Percentiles rank a stretch among this genome's conserved stretches.
These are phyloP conservation scores for Oscheius sp. DNA, from an alignment of 2,888 invertebrate genomes.

Conservation along the genomic window DNA sequence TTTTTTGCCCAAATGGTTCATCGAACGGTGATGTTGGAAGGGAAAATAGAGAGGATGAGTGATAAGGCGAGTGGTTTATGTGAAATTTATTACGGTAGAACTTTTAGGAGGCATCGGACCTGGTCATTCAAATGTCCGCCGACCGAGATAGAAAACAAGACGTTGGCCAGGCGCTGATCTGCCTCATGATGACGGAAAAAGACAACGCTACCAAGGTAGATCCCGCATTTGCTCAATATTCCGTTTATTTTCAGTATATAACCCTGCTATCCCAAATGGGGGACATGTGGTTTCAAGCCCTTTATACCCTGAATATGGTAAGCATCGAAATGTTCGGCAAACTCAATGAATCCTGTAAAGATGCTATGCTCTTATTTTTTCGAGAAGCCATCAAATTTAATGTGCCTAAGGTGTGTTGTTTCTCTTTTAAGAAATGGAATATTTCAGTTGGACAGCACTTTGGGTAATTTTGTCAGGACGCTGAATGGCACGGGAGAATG, in stretches of 20 bases:
- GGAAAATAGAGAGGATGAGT: conserved; percentile 36
- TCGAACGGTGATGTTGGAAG: conserved; percentile 38
- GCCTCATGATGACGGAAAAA: conserved; percentile 28
- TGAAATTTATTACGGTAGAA: not conserved
- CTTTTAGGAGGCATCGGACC: conserved; percentile 46
- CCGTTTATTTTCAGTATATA: conserved; percentile 37
- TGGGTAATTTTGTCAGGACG: conserved; percentile 54
- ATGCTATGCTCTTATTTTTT: conserved; percentile 54
- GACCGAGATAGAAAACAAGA: not conserved
- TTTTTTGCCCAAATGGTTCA: conserved; percentile 32
- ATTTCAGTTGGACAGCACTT: conserved; percentile 58
- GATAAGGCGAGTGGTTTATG: too few species aligned
- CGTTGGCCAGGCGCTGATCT: conserved; percentile 28
- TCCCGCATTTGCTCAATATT: not conserved
- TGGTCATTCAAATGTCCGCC: conserved; percentile 41
- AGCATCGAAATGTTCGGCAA: conserved; percentile 46
- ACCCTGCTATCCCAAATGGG: conserved; percentile 26
- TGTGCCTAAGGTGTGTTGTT: conserved; percentile 41
- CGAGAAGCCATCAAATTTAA: conserved; percentile 53
- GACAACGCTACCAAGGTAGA: conserved; percentile 25
- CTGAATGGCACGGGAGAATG: conserved; percentile 43
- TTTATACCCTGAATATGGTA: conserved; percentile 52
- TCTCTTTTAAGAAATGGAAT: not conserved
- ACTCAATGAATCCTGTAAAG: conserved; percentile 43
- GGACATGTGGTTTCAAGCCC: conserved; percentile 47